Evolutionary conservation across 2,113 vertebrate species (phyloP).

Genomic region (Pachyramphus minor): DNA sequence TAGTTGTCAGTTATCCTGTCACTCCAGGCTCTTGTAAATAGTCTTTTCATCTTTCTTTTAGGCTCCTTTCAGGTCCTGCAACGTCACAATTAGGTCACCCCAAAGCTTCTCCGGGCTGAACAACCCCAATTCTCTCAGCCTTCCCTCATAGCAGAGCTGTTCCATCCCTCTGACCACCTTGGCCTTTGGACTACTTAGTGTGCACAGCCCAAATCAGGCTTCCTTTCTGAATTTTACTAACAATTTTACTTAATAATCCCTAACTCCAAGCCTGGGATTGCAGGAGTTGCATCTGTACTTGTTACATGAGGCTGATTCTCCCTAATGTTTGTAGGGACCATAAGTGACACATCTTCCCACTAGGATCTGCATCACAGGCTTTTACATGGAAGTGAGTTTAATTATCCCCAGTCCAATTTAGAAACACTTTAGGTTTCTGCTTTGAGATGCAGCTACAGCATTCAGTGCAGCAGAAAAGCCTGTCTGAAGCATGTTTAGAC

Average conservation of each 20-base stretch:
- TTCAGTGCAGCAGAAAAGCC: background rate
- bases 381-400: background rate
- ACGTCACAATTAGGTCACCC: rapidly evolving
- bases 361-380: background rate
- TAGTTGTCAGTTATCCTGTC: background rate
- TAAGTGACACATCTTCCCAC: background rate
- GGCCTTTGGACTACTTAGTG: background rate
- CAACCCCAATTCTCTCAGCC: background rate
- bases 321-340: background rate
- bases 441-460: background rate
- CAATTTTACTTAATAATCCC: background rate
- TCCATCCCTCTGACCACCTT: background rate
- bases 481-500: background rate
- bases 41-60: background rate
- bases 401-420: background rate
- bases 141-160: background rate
- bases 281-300: background rate
- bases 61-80: rapidly evolving
- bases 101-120: background rate
- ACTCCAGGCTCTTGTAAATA: background rate
- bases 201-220: rapidly evolving
- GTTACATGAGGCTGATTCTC: rapidly evolving
- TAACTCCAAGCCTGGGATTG: background rate
- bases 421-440: background rate
- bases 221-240: background rate